Conservation (phyloP, 2,888 invertebrate genomes). For the Embidobia sp. region DNA sequence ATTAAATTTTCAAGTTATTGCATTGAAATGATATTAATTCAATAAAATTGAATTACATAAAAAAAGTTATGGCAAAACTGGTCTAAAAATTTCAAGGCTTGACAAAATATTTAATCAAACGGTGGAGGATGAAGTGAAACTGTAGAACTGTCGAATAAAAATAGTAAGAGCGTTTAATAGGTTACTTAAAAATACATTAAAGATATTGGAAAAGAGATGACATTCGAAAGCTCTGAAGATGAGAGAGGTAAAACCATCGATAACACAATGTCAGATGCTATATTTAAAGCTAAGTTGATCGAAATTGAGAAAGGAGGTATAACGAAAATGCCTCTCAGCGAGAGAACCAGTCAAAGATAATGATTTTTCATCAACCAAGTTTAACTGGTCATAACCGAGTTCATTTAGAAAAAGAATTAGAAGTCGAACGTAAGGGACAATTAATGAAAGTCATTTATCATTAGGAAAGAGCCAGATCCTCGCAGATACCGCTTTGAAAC, state of each 20-base stretch:
- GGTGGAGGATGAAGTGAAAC: not conserved
- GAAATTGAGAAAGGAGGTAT: conserved; percentile 39
- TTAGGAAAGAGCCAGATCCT: conserved; percentile 10
- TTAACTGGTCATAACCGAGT: conserved; percentile 40
- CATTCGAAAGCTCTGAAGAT: conserved; percentile 38
- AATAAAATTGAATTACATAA: no score
- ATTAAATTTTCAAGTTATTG: no score
- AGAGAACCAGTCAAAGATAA: conserved; percentile 31
- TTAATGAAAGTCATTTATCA: conserved; percentile 40
- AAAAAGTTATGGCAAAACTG: not conserved
- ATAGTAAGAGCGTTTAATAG: conserved; percentile 36
- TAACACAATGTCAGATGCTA: conserved; percentile 48
- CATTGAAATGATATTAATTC: no score
- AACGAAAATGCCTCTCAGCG: conserved; percentile 20
- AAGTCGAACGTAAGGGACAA: conserved; percentile 30
- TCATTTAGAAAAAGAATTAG: conserved; percentile 24
- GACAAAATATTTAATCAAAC: not conserved
- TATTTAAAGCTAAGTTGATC: conserved; percentile 49
- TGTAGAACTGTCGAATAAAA: conserved; percentile 14
- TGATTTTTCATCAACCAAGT: conserved; percentile 36
- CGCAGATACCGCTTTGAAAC: not conserved
- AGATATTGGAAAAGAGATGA: conserved; percentile 46
- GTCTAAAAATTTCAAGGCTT: not conserved
- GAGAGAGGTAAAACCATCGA: conserved; percentile 40
- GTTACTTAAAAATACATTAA: conserved; percentile 54